Base-by-base conservation (phyloP, 2,888 invertebrate species). In the Habrosyne pyritoides region DNA sequence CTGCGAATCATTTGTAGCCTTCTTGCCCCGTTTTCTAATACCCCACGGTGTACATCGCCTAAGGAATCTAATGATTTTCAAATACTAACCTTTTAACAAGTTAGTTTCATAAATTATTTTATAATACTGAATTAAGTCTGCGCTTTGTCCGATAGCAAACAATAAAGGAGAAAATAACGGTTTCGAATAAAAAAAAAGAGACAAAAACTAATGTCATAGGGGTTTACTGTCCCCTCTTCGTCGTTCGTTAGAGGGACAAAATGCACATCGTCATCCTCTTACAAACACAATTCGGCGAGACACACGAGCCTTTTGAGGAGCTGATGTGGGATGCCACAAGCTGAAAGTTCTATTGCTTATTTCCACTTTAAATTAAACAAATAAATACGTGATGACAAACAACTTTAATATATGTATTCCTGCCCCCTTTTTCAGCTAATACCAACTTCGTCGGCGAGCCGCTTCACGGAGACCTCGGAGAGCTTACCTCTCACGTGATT, bases 231-330 rank as follows among this genome's bases (percentile, higher is more conserved):
- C 42, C 42, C 42, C 5, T 42, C n/a, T 42, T 8, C 42, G 42
- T 42, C 42, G 42, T 42, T 42, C 42, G 42, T 42, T 42, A 42
- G 42, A 18, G 18, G 18, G 42, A 42, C 18, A 42, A 42, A 42
- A 42, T 18, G 42, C 42, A 42, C 42, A 42, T 42, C 12, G 42
- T 42, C 42, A 42, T 42, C 18, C 18, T 18, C 18, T 8, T 42
- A 42, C 18, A 42, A 18, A 42, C 36, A 36, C 42, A 42, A 42
- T 42, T 7, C 18, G 2, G 7, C 42, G 2, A 42, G 18, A n/a
- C 24, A 42, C 18, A 42, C 1, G 18, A 42, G 18, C 18, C 18
- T 42, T 42, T 42, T 33, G 14, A 42, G 12, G 36, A n/a, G 18
- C 8, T 42, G 14, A 1, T 33, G n/a, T 4, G 14, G n/a, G 18